Base-by-base conservation (phyloP, 2,797 vertebrate species). In the Trachops cirrhosus region DNA sequence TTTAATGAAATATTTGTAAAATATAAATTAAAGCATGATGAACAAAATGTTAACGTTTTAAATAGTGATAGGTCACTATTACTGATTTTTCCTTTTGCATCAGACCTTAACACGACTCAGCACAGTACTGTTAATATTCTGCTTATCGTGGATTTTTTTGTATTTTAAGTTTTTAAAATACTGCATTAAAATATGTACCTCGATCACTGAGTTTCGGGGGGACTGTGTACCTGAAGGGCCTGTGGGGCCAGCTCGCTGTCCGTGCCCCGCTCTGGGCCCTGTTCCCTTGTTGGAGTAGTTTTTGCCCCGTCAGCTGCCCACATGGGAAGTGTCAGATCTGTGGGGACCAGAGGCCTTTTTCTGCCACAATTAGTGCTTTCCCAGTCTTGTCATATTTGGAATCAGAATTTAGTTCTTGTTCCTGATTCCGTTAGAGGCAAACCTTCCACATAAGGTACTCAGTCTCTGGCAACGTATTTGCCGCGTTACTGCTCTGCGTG, bases 1-100 rank as follows among this genome's bases (percentile, higher is more conserved):
- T 88, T 64, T 44, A 80, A 48, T 73, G 5, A 3, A 57, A 2
- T 24, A 78, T 57, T 83, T 82, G 26, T 26, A 37, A n/a, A 90
- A 96, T n/a, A 79, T n/a, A 62, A 85, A 57, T 73, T 44, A 84
- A 79, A 34, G 44, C 8, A 54, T 9, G 9, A 62, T 54, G n/a
- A 77, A 32, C 19, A 88, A 73, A 90, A 41, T 54, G 16, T n/a
- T 64, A 90, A 86, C 52, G 32, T 94, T 73, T 57, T 92, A 85
- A 62, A n/a, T 91, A 73, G 48, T 86, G 39, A 34, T 6, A 70
- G 1, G 29, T 70, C 37, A 46, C 3, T 71, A 22, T 62, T 39
- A 44, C 18, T 46, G 48, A 68, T 48, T 78, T 74, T 84, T 87
- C 18, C n/a, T 54, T 46, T 50, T 68, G 34, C 4, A 1, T 64